Evolutionary conservation across 2,113 vertebrate species (phyloP).

Genomic region (Sclerurus mexicanus): DNA sequence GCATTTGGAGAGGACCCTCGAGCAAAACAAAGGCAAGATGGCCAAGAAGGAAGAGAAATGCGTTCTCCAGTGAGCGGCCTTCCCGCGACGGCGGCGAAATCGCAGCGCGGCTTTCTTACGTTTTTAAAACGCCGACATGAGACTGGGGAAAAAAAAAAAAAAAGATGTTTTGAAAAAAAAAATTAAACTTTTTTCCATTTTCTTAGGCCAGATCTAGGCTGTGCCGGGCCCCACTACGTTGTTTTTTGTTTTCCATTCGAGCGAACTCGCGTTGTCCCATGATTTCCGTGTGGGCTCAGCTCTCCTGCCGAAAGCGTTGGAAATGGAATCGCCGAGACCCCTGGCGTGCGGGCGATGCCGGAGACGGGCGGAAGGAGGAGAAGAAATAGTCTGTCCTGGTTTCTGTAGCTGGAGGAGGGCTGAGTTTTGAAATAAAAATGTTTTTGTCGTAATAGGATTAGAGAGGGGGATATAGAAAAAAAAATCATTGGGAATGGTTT

Average conservation of each 20-base stretch:
- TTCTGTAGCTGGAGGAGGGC: conserved; percentile 54
- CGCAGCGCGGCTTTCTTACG: neutral
- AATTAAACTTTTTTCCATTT: conserved; percentile 55
- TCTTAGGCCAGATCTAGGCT: conserved; percentile 61
- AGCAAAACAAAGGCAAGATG: conserved; percentile 99
- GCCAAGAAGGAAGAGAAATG: conserved; percentile 99
- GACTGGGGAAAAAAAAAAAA: neutral
- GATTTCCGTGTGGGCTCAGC: conserved; percentile 52
- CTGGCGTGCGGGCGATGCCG: conserved; percentile 17
- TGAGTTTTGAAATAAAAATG: conserved; percentile 63
- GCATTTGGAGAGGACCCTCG: conserved; percentile 96
- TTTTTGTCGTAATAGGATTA: conserved; percentile 71
- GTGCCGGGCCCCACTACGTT: conserved; percentile 14
- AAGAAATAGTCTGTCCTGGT: conserved; percentile 8
- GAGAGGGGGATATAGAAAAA: conserved; percentile 51
- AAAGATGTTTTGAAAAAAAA: conserved; percentile 9
- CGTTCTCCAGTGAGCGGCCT: conserved; percentile 84
- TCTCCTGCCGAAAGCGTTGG: conserved; percentile 59
- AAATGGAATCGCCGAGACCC: conserved; percentile 59
- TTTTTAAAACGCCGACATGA: conserved; percentile 36
- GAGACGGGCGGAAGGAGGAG: conserved; percentile 14
- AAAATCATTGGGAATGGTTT: conserved; percentile 67
- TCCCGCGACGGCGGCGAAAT: neutral
- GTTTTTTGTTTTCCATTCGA: conserved; percentile 35
- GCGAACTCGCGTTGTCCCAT: conserved; percentile 57